phyloP scores from a whole-genome alignment of 2,113 vertebrate genomes.

The Dasyurus viverrinus region DNA sequence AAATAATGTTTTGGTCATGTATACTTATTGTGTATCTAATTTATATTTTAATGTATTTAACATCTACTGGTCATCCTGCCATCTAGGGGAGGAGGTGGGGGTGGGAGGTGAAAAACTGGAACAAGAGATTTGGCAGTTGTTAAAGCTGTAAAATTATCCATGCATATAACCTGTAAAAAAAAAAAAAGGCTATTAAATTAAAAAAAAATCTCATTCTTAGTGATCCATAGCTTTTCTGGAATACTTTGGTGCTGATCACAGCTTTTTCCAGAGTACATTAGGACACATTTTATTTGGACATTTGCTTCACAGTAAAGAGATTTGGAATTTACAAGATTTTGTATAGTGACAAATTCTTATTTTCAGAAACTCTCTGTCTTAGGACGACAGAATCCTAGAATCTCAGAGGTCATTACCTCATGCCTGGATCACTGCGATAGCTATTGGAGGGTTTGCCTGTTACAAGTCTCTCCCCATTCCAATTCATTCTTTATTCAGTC shows the following conservation, averaged over 20 bases:
- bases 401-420: not conserved
- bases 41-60: too few species aligned
- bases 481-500: not conserved
- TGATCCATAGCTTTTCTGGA: not conserved
- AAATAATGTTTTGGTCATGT: too few species aligned
- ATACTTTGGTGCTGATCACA: not conserved
- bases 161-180: too few species aligned
- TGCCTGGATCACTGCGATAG: not conserved
- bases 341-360: not conserved
- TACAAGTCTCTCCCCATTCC: not conserved
- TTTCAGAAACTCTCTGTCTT: not conserved
- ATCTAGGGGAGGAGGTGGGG: too few species aligned
- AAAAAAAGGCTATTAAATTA: too few species aligned
- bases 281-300: not conserved
- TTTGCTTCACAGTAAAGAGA: not conserved
- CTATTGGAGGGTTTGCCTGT: not conserved
- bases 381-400: not conserved
- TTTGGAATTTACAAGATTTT: not conserved
- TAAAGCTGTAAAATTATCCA: too few species aligned
- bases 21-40: too few species aligned
- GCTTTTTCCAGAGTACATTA: not conserved
- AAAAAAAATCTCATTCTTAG: not conserved
- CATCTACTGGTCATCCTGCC: too few species aligned
- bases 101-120: too few species aligned
- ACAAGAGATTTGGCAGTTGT: too few species aligned